phyloP scores from a whole-genome alignment of 2,888 invertebrate genomes.

The Tetrapedia diversipes region DNA sequence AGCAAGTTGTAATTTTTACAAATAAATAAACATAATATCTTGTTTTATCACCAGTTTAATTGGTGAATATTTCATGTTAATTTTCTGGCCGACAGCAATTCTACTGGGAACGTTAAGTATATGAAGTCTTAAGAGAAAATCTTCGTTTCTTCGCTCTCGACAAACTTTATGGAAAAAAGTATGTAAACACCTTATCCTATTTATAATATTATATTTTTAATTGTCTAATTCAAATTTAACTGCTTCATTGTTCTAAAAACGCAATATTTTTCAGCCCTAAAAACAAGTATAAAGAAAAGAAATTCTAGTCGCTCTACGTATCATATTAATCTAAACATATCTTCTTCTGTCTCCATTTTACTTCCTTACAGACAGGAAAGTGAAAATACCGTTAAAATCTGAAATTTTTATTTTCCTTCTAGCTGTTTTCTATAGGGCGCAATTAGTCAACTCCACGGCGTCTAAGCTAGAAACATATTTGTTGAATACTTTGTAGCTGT shows the following conservation, averaged over 20 bases:
- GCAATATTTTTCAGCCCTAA: not conserved
- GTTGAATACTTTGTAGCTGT: no score
- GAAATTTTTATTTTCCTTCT: no score
- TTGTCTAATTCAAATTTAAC: not conserved
- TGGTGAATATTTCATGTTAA: constrained; percentile 11
- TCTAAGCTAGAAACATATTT: no score
- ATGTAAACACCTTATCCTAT: no score
- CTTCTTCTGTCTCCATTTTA: not conserved
- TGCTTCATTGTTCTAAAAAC: not conserved
- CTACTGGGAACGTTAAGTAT: not conserved
- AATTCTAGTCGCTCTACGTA: not conserved
- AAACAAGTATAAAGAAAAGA: not conserved
- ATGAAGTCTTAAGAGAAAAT: not conserved
- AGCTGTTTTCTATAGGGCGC: no score
- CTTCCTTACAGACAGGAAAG: not conserved
- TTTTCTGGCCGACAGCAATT: not conserved
- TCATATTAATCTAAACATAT: not conserved
- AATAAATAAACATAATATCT: not conserved
- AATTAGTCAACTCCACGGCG: no score
- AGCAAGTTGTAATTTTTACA: not conserved
- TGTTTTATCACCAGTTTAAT: not conserved
- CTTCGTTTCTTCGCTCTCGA: not conserved
- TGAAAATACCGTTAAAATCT: not conserved
- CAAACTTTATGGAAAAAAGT: not conserved
- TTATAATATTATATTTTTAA: no score